These are phyloP conservation scores for Sebastes ruberrimus DNA, from an alignment of 2,797 vertebrate species.

Conservation along the genomic window DNA sequence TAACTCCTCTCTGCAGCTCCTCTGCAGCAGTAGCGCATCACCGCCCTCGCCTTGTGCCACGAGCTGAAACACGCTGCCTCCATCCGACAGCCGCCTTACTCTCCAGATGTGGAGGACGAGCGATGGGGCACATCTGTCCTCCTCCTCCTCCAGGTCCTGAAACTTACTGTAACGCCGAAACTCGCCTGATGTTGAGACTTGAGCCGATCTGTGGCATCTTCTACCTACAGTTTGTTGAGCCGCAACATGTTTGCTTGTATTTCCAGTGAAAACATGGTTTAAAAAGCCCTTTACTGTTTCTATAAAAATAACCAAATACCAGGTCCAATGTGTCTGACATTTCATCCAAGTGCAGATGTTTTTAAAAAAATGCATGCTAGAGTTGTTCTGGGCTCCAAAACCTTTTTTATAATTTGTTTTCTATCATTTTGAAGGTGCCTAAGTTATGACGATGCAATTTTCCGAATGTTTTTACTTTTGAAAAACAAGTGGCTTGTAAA, in stretches of 20 bases:
- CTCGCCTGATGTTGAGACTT: constrained; percentile 9
- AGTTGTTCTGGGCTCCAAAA: constrained; percentile 55
- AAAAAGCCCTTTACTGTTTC: constrained; percentile 16
- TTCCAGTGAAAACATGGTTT: not conserved
- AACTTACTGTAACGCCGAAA: constrained; percentile 15
- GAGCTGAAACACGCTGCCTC: constrained; percentile 27
- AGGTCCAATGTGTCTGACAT: constrained; percentile 1
- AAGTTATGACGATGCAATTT: constrained; percentile 79
- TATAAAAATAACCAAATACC: not conserved
- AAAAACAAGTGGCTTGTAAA: constrained; percentile 68
- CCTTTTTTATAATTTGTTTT: constrained; percentile 57
- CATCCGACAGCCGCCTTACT: constrained; percentile 60
- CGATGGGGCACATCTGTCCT: constrained; percentile 1
- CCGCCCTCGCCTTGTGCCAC: constrained; percentile 60
- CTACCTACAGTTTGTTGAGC: constrained; percentile 13
- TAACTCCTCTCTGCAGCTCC: constrained; percentile 51
- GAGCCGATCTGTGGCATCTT: not conserved
- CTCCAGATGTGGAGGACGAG: constrained; percentile 24
- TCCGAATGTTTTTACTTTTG: constrained; percentile 71
- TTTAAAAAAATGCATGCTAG: constrained; percentile 43
- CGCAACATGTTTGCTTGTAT: constrained; percentile 2
- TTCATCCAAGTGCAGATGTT: constrained; percentile 29
- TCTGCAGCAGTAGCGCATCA: constrained; percentile 48
- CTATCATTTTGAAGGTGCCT: constrained; percentile 73
- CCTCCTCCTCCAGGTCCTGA: not conserved